Evolutionary conservation across 2,113 vertebrate species (phyloP).

Genomic region (Dicerorhinus sumatrensis): DNA sequence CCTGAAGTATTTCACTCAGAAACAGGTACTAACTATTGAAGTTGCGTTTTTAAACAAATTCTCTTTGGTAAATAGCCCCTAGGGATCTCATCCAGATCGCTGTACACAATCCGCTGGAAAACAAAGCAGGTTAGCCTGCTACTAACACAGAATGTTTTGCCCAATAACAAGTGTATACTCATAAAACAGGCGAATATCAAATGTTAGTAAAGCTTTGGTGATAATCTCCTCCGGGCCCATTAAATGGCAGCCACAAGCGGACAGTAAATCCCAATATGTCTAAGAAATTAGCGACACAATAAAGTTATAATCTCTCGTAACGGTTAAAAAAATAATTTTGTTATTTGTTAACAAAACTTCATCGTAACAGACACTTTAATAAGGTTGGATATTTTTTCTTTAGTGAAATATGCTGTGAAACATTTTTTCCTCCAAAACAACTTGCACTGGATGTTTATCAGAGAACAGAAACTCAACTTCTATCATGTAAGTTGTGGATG

Average conservation of each 20-base stretch:
- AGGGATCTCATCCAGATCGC: not conserved
- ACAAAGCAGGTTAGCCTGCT: not conserved
- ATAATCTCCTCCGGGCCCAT: not conserved
- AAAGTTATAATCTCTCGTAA: not conserved
- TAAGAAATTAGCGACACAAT: not conserved
- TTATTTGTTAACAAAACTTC: not conserved
- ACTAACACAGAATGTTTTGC: not conserved
- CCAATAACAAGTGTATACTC: not conserved
- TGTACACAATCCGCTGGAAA: not conserved
- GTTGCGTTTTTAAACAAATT: not conserved
- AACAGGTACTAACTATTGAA: not conserved
- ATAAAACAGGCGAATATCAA: not conserved
- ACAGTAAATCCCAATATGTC: not conserved
- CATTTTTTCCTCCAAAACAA: not conserved
- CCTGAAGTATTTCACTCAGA: not conserved
- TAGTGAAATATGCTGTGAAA: not conserved
- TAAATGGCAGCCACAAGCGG: not conserved
- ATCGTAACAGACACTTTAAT: not conserved
- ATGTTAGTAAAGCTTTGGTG: not conserved
- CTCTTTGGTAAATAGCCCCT: not conserved
- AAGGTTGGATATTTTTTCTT: not conserved
- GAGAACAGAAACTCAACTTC: not conserved
- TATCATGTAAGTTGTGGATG: not conserved
- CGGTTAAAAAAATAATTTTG: not conserved
- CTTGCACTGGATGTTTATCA: fast-evolving